Evolutionary conservation across 2,888 invertebrate species (phyloP).

Genomic region (Cephus runcator): DNA sequence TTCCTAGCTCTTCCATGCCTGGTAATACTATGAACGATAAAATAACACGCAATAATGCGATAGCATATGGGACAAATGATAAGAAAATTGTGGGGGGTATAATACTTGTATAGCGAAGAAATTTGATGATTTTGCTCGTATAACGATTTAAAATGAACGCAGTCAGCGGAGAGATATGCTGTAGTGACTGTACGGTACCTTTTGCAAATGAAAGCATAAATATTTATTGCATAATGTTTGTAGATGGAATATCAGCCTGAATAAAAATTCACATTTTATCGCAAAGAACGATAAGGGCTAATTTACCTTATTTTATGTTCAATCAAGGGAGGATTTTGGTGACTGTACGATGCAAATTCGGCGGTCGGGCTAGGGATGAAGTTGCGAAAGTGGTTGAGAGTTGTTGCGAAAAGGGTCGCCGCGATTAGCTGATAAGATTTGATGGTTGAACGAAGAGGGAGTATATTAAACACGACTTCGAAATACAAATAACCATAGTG

Average conservation of each 20-base stretch:
- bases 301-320: not conserved
- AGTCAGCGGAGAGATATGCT: not conserved
- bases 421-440: not conserved
- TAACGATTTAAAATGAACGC: conserved; percentile 8
- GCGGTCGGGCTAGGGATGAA: not conserved
- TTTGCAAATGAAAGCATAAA: not conserved
- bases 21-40: not conserved
- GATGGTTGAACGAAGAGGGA: not conserved
- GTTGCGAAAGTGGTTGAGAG: conserved; percentile 11
- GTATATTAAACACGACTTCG: not conserved
- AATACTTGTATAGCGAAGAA: not conserved
- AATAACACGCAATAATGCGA: not conserved
- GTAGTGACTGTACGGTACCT: not conserved
- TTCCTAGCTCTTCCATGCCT: not conserved
- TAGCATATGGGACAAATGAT: not conserved
- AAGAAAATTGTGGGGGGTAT: not conserved
- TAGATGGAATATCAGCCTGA: not conserved
- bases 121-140: not conserved
- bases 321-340: not conserved
- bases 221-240: not conserved
- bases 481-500: not conserved
- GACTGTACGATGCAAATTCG: not conserved
- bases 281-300: not conserved
- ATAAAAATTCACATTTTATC: not conserved
- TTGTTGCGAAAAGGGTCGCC: conserved; percentile 4